Conservation (phyloP, 2,888 invertebrate species). For the Capitulum mitella region DNA sequence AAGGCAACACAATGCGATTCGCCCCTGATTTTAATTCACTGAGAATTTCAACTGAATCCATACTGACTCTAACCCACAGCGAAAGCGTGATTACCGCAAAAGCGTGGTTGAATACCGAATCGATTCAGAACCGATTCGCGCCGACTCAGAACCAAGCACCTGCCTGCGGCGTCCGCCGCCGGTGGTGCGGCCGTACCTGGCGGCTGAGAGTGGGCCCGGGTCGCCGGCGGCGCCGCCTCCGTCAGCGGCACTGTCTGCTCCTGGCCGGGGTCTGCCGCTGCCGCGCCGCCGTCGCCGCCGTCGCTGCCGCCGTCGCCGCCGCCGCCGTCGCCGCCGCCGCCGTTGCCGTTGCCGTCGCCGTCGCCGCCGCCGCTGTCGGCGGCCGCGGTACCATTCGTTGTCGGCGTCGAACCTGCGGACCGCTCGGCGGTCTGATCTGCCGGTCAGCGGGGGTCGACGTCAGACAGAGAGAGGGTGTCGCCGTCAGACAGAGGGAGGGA, state of each 20-base stretch:
- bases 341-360: background rate
- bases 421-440: background rate
- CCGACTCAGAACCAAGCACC: too few species aligned
- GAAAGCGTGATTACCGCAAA: too few species aligned
- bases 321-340: too few species aligned
- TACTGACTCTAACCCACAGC: too few species aligned
- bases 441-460: background rate
- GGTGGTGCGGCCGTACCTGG: background rate
- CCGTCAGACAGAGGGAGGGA: background rate
- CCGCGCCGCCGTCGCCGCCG: background rate
- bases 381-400: background rate
- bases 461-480: background rate
- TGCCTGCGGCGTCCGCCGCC: background rate
- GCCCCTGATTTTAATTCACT: too few species aligned
- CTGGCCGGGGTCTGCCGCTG: background rate
- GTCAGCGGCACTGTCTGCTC: background rate
- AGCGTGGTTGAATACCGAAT: too few species aligned
- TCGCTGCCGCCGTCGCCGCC: too few species aligned
- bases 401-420: background rate
- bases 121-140: too few species aligned
- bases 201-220: background rate
- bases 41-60: too few species aligned
- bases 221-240: background rate
- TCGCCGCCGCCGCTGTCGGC: background rate
- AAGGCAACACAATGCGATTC: too few species aligned